phyloP scores from a whole-genome alignment of 2,888 invertebrate genomes.

The Venustoraphidia nigricollis region DNA sequence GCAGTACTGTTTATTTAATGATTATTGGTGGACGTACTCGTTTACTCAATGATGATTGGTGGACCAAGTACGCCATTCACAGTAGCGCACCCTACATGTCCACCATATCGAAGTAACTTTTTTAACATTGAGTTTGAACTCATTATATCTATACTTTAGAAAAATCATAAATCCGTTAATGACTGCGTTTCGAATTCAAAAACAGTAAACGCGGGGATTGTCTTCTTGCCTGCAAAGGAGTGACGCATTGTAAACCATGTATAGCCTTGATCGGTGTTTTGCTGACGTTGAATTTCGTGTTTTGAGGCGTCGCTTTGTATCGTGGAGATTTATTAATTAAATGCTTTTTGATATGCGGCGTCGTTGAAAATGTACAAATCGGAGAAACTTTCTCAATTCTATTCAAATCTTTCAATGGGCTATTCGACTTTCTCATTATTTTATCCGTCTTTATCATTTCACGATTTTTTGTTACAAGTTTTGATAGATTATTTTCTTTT shows the following conservation, averaged over 20 bases:
- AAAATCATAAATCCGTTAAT: too few relatives aligned
- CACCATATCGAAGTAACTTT: too few relatives aligned
- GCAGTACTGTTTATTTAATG: too few relatives aligned
- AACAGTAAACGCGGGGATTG: conserved; percentile 2
- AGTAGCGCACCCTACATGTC: too few relatives aligned
- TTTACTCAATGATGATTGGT: too few relatives aligned
- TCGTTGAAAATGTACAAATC: conserved; percentile 19
- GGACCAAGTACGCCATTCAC: too few relatives aligned
- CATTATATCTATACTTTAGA: too few relatives aligned
- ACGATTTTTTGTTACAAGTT: neutral
- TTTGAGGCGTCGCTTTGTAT: conserved; percentile 31
- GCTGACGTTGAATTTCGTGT: conserved; percentile 29
- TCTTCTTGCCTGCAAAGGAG: neutral
- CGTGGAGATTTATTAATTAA: conserved; percentile 39
- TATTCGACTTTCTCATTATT: neutral
- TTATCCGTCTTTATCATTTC: neutral
- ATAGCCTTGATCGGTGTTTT: conserved; percentile 40
- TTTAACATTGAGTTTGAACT: too few relatives aligned
- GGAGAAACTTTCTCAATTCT: neutral
- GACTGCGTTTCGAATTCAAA: neutral
- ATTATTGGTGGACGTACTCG: too few relatives aligned
- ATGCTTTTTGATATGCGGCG: conserved; percentile 43
- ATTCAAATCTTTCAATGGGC: conserved; percentile 3
- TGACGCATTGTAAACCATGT: neutral
- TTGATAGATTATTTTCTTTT: neutral